phyloP scores from a whole-genome alignment of 2,113 vertebrate species.

The Gobio gobio region DNA sequence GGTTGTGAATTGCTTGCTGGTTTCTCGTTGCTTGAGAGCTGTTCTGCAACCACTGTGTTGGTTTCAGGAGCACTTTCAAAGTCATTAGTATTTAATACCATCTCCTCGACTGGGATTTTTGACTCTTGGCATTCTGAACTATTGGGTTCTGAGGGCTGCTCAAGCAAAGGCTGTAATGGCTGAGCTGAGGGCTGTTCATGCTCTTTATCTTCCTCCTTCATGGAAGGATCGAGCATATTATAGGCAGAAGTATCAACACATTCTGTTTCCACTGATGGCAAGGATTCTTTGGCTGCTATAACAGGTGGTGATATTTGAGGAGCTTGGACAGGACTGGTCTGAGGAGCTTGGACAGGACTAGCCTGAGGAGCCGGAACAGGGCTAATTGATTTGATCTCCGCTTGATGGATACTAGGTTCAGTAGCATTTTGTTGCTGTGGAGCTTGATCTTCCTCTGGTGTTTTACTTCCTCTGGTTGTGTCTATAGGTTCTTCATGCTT shows the following conservation, averaged over 20 bases:
- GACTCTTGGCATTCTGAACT: slow-evolving; percentile 38
- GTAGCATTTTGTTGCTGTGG: slow-evolving; percentile 65
- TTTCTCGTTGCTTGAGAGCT: slow-evolving; percentile 71
- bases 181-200: slow-evolving; percentile 50
- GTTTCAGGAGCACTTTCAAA: slow-evolving; percentile 53
- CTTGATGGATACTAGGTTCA: slow-evolving; percentile 56
- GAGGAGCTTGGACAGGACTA: slow-evolving; percentile 30
- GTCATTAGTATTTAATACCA: slow-evolving; percentile 63
- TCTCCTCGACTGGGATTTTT: slow-evolving; percentile 65
- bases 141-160: slow-evolving; percentile 57
- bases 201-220: slow-evolving; percentile 73
- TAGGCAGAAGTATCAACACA: slow-evolving; percentile 20
- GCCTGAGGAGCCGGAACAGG: slow-evolving; percentile 58
- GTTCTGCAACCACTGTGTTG: slow-evolving; percentile 60
- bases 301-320: slow-evolving; percentile 48
- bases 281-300: slow-evolving; percentile 62
- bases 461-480: slow-evolving; percentile 73
- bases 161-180: slow-evolving; percentile 61
- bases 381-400: slow-evolving; percentile 72
- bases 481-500: slow-evolving; percentile 74
- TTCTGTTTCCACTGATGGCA: slow-evolving; percentile 63
- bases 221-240: slow-evolving; percentile 40
- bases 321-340: slow-evolving; percentile 27
- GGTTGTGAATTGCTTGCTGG: slow-evolving; percentile 79
- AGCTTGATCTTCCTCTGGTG: slow-evolving; percentile 76